Percentiles rank a stretch among this genome's conserved stretches.
Conservation (phyloP, 1,140 invertebrate species). For the Trichomalopsis sarcophagae region DNA sequence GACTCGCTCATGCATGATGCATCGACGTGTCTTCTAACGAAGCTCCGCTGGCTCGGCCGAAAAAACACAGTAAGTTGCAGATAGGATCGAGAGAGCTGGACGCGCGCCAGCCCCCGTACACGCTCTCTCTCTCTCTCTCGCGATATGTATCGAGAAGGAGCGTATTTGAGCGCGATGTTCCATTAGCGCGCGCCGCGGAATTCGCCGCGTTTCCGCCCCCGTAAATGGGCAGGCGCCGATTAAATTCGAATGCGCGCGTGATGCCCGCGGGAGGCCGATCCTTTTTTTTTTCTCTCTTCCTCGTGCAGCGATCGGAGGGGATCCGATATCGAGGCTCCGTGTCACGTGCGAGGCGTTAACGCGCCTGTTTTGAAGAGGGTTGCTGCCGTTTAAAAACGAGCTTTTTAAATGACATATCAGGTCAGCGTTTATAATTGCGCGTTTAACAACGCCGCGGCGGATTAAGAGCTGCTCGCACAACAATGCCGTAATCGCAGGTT, state of each 20-base stretch:
- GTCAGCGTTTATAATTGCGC: background rate
- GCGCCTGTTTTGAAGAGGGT: background rate
- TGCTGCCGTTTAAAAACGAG: background rate
- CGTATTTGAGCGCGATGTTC: background rate
- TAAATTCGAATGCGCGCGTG: background rate
- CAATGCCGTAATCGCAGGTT: background rate
- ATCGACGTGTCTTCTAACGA: background rate
- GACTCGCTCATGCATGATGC: conserved; percentile 8
- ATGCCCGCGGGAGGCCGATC: background rate
- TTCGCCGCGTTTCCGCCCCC: conserved; percentile 15
- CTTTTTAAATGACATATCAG: background rate
- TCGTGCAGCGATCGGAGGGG: background rate
- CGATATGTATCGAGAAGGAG: background rate
- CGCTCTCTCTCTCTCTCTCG: background rate
- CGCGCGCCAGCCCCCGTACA: background rate
- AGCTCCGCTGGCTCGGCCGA: background rate
- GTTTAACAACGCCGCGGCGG: too few species aligned
- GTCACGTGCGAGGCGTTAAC: background rate
- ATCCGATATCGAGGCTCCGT: background rate
- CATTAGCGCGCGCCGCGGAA: background rate
- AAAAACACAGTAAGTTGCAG: background rate
- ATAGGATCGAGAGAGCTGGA: background rate
- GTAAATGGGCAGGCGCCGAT: background rate
- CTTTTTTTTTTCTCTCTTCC: background rate
- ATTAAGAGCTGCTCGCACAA: background rate